phyloP scores from a whole-genome alignment of 1,140 invertebrate genomes.

The Halesus radiatus region DNA sequence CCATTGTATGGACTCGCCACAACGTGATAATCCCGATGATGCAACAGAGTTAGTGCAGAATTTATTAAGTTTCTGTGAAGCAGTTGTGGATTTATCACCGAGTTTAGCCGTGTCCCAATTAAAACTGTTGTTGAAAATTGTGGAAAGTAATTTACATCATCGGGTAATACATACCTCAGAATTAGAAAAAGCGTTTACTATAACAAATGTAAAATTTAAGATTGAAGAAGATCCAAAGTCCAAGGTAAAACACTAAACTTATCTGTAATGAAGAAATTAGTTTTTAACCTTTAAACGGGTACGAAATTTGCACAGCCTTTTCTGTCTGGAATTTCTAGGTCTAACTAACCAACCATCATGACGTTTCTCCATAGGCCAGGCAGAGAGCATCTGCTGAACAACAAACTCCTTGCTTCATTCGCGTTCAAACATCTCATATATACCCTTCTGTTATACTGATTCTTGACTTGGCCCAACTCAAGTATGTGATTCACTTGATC shows the following conservation, averaged over 20 bases:
- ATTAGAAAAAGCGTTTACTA: conserved; percentile 58
- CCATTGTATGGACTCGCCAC: conserved; percentile 63
- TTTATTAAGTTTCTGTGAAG: conserved; percentile 61
- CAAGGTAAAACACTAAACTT: conserved; percentile 49
- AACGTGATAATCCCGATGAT: conserved; percentile 59
- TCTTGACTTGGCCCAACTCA: no score
- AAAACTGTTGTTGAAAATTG: conserved; percentile 59
- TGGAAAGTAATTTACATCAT: conserved; percentile 61
- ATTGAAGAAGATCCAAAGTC: conserved; percentile 59
- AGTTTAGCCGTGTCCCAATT: conserved; percentile 59
- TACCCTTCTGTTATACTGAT: no score
- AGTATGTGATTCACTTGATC: no score
- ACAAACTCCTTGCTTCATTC: no score
- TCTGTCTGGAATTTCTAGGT: no score
- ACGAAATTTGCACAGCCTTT: no score
- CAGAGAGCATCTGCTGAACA: no score
- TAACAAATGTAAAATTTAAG: conserved; percentile 58
- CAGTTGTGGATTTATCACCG: conserved; percentile 62
- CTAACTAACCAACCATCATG: no score
- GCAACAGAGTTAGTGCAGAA: conserved; percentile 64
- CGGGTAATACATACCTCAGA: conserved; percentile 59
- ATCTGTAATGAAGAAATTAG: no score
- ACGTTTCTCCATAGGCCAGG: no score
- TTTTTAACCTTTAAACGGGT: no score
- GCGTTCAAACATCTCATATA: no score